Evolutionary conservation across 2,797 vertebrate species (phyloP).

Genomic region (Sebastes vulpes): DNA sequence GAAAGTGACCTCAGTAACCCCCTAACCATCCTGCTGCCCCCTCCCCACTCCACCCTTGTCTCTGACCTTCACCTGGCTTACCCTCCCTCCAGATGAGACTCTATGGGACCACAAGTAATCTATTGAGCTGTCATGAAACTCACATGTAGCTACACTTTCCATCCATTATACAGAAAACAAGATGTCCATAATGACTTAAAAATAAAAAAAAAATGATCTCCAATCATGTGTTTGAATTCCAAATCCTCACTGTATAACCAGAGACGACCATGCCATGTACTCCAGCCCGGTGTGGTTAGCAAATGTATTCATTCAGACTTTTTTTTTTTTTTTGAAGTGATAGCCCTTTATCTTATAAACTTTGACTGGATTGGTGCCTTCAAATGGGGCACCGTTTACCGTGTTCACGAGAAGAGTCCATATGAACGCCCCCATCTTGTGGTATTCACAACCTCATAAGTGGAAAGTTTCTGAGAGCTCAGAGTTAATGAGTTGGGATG

Average conservation of each 20-base stretch:
- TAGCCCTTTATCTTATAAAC: too few species aligned
- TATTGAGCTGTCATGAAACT: slow-evolving; percentile 3
- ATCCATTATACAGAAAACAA: background rate
- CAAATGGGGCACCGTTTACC: too few species aligned
- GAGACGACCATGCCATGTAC: background rate
- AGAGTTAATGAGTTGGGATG: too few species aligned
- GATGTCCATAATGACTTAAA: background rate
- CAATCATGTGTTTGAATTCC: background rate
- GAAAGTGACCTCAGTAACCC: slow-evolving; percentile 24
- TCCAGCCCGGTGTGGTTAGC: background rate
- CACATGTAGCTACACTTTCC: background rate
- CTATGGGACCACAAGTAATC: background rate
- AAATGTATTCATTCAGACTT: background rate
- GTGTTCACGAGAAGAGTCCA: too few species aligned
- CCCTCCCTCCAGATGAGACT: slow-evolving; percentile 12
- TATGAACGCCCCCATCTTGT: too few species aligned
- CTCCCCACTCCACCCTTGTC: background rate
- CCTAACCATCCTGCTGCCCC: background rate
- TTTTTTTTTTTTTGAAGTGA: background rate
- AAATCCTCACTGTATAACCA: background rate
- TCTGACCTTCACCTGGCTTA: slow-evolving; percentile 36
- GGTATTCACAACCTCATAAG: too few species aligned
- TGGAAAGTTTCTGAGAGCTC: too few species aligned
- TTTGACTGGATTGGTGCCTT: background rate
- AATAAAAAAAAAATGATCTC: background rate